phyloP scores from a whole-genome alignment of 2,888 invertebrate species.

The Perizoma affinitatum region DNA sequence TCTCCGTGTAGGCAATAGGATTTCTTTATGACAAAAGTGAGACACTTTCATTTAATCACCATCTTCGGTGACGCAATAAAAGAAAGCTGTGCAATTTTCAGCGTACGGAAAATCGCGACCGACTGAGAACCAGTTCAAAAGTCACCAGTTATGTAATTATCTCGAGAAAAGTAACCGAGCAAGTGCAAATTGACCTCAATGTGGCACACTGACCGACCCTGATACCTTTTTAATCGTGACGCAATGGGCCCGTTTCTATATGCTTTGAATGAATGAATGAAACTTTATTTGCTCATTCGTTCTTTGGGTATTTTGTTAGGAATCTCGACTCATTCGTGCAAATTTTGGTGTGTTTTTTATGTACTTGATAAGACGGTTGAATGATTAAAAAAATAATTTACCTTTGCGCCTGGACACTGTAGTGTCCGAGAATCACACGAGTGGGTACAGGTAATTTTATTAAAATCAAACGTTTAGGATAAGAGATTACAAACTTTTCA shows the following conservation, averaged over 20 bases:
- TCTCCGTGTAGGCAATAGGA: background rate
- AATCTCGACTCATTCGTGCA: too few species aligned
- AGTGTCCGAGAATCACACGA: too few species aligned
- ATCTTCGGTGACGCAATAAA: conserved; percentile 37
- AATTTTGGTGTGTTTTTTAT: too few species aligned
- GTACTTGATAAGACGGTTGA: too few species aligned
- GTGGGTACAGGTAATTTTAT: too few species aligned
- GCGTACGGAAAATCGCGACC: conserved; percentile 32
- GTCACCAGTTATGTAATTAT: conserved; percentile 42
- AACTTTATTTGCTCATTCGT: too few species aligned
- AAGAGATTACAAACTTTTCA: too few species aligned
- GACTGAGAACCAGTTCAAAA: conserved; percentile 34
- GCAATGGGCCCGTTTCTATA: background rate
- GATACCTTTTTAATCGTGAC: conserved; percentile 37
- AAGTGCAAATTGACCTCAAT: conserved; percentile 54
- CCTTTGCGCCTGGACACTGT: too few species aligned
- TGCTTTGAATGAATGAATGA: too few species aligned
- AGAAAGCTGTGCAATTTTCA: conserved; percentile 37
- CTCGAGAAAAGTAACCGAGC: conserved; percentile 46
- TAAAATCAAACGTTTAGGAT: too few species aligned
- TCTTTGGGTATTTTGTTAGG: too few species aligned
- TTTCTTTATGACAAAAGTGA: conserved; percentile 7
- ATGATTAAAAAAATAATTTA: too few species aligned
- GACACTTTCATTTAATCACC: conserved; percentile 30
- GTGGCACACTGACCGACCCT: conserved; percentile 67